These are phyloP conservation scores for Phacellophora camtschatica DNA, from an alignment of 30 jellyfish, hydroid and myxozoan genomes.

Conservation along the genomic window DNA sequence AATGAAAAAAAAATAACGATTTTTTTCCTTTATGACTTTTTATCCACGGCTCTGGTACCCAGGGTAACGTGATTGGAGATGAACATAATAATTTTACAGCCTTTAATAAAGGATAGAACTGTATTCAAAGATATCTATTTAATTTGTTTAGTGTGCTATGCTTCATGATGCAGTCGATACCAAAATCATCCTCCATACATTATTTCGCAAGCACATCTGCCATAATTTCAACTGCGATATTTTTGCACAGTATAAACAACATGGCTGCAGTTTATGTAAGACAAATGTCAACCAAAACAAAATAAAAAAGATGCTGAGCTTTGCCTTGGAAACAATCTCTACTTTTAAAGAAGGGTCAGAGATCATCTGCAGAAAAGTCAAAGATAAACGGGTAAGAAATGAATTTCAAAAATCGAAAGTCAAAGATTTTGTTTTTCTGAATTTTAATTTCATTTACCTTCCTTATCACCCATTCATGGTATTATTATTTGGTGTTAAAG, in stretches of 20 bases:
- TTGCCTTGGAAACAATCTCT: neutral
- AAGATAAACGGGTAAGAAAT: neutral
- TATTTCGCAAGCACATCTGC: slow-evolving; percentile 15
- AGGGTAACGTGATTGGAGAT: too few relatives aligned
- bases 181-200: neutral
- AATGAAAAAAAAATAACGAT: too few relatives aligned
- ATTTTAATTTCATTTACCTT: too few relatives aligned
- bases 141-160: neutral
- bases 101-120: too few relatives aligned
- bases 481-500: too few relatives aligned
- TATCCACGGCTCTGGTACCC: too few relatives aligned
- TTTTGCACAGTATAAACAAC: neutral
- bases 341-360: neutral
- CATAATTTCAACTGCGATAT: neutral
- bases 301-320: neutral
- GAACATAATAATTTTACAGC: too few relatives aligned
- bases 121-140: neutral
- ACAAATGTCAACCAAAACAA: neutral
- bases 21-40: too few relatives aligned
- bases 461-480: too few relatives aligned
- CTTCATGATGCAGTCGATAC: neutral
- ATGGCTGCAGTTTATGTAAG: neutral
- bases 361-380: neutral
- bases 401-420: too few relatives aligned
- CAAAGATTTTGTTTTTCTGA: too few relatives aligned